phyloP scores from a whole-genome alignment of 2,797 vertebrate species.

The Esox masquinongy region DNA sequence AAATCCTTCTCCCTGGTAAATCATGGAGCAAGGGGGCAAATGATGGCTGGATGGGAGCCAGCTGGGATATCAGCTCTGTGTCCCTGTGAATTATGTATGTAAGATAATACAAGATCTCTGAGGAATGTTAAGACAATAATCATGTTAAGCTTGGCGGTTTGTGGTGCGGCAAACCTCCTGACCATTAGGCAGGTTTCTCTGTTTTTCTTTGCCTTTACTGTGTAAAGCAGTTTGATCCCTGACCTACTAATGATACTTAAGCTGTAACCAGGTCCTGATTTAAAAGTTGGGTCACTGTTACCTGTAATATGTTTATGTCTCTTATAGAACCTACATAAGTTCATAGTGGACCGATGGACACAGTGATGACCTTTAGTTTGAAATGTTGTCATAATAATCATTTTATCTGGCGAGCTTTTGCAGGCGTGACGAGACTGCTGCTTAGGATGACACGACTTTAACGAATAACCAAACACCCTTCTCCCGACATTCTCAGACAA shows the following conservation, averaged over 20 bases:
- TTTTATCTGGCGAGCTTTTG: not conserved
- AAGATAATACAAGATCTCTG: conserved; percentile 63
- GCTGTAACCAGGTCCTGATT: conserved; percentile 52
- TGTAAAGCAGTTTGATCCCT: conserved; percentile 56
- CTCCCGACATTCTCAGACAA: conserved; percentile 22
- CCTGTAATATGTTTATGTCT: not conserved
- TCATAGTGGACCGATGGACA: not conserved
- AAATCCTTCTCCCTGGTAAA: conserved; percentile 55
- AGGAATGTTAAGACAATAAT: conserved; percentile 67
- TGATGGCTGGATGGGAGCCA: conserved; percentile 48
- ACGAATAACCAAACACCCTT: conserved; percentile 52
- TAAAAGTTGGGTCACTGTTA: not conserved
- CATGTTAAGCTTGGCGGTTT: conserved; percentile 61
- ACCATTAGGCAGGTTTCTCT: conserved; percentile 69
- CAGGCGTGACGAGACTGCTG: not conserved
- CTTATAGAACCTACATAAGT: not conserved
- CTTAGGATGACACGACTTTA: not conserved
- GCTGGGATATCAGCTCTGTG: conserved; percentile 62
- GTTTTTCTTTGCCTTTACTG: conserved; percentile 66
- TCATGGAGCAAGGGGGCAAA: conserved; percentile 46
- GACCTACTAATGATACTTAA: conserved; percentile 61
- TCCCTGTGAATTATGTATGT: conserved; percentile 61
- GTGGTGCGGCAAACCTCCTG: conserved; percentile 62
- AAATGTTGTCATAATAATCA: conserved; percentile 12
- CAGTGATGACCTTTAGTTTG: conserved; percentile 27